Conservation (phyloP, 2,113 vertebrate genomes). For the Phyllostomus hastatus region DNA sequence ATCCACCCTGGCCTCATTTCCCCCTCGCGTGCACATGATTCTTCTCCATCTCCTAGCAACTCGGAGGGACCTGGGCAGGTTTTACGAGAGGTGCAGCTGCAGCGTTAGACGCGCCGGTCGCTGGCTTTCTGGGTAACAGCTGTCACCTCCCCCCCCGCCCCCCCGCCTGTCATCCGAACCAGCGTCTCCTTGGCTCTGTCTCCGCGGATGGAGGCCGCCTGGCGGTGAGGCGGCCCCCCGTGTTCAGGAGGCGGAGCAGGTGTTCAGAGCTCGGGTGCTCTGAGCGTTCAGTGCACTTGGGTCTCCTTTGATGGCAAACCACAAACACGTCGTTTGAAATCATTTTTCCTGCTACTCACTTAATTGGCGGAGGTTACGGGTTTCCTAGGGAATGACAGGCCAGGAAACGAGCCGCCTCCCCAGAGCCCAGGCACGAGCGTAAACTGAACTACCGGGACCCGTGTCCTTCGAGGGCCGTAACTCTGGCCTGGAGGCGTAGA, state of each 20-base stretch:
- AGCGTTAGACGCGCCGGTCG: background rate
- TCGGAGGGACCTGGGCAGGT: background rate
- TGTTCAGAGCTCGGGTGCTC: background rate
- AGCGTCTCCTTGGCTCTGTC: background rate
- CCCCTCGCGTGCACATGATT: slow-evolving; percentile 2
- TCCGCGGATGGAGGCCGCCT: background rate
- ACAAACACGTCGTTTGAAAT: background rate
- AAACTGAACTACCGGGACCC: background rate
- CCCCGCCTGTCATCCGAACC: background rate
- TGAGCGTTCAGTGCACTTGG: background rate
- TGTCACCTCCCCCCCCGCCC: background rate
- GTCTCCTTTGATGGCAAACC: background rate
- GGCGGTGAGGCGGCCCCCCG: background rate
- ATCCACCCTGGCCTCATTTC: background rate
- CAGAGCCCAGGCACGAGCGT: background rate
- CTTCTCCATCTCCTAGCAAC: slow-evolving; percentile 58
- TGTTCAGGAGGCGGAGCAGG: background rate
- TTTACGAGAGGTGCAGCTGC: background rate
- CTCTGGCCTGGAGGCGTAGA: background rate
- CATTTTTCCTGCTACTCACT: background rate
- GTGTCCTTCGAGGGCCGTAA: background rate
- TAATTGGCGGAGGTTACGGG: background rate
- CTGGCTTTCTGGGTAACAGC: slow-evolving; percentile 27
- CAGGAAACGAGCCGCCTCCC: background rate
- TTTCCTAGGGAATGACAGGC: background rate